Evolutionary conservation across 2,888 invertebrate genomes (phyloP), one percentile per base, ranked within the genome.

Genomic region (Callosobruchus maculatus): DNA sequence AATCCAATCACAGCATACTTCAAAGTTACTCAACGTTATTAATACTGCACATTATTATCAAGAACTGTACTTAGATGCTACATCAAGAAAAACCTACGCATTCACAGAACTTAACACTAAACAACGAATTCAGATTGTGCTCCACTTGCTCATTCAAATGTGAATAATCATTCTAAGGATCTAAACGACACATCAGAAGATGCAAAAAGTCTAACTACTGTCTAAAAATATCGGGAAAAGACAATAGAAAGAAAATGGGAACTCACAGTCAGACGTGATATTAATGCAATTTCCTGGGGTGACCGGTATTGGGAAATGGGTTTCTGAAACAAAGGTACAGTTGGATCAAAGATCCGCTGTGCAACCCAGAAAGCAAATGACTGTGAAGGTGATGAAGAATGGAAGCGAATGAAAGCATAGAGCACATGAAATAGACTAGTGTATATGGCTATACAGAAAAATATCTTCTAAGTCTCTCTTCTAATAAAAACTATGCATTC

Each of bases 181-280:
- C 49, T 49, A 49, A 49, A 13, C 13, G 13, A 49, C 13, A 49
- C 49, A 49, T 49, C 18, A 49, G 49, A 49, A 49, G 49, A 49
- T 49, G 49, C 49, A 49, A 49, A 30, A 71, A 67, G 9, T 72
- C 21, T 18, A 68, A n/a, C 68, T 68, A 68, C 68, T 68, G 20
- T 68, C 68, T 21, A 21, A 5, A 68, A n/a, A 21, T 22, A 68
- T 21, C 22, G 22, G 21, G 68, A 68, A 68, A 68, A 68, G 9
- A 9, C 20, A 2, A 68, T 18, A 68, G 9, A 22, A 21, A 20
- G 21, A 9, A 67, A 26, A 49, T 76, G 76, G 81, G 78, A 82
- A 82, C 81, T 76, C 79, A 79, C 79, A 75, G 77, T 77, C 78
- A 76, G 78, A 78, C 78, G 81, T 82, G 81, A 81, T 71, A 71